A percentile compares a stretch with the other conserved stretches of the same genome.
These are phyloP conservation scores for Lordiphosa andalusiaca DNA, from an alignment of 2,888 invertebrate genomes.

Conservation along the genomic window DNA sequence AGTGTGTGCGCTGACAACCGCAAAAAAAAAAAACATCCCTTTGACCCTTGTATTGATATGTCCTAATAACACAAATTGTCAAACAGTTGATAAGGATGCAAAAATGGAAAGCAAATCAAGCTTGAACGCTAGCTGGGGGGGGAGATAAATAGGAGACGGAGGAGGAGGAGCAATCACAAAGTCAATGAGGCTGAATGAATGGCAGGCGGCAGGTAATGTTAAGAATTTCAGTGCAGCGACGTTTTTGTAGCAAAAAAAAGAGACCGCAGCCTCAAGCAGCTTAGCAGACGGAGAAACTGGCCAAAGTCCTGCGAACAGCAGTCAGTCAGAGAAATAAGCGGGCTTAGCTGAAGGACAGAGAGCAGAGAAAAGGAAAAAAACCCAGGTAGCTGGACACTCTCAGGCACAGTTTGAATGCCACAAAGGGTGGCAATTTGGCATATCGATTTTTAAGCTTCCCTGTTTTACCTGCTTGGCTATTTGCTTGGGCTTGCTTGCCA, in stretches of 20 bases:
- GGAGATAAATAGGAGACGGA: no score
- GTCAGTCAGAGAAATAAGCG: no score
- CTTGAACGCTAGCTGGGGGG: not conserved
- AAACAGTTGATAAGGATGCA: constrained; percentile 24
- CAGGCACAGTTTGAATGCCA: constrained; percentile 2
- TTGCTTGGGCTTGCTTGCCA: constrained; percentile 31
- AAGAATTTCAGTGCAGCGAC: constrained; percentile 30
- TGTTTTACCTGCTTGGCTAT: constrained; percentile 28
- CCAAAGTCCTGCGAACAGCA: constrained; percentile 15
- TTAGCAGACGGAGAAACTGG: constrained; percentile 2
- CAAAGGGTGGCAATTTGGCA: constrained; percentile 39
- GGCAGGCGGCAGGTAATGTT: constrained; percentile 16
- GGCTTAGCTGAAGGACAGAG: no score
- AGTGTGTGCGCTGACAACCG: constrained; percentile 38
- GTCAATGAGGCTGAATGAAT: not conserved
- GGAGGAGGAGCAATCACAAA: not conserved
- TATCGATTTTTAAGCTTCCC: constrained; percentile 44
- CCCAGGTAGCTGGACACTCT: no score
- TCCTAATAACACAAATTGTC: constrained; percentile 55
- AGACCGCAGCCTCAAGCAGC: constrained; percentile 26
- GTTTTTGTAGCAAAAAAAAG: constrained; percentile 14
- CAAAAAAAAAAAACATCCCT: constrained; percentile 22
- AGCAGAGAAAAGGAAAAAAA: no score
- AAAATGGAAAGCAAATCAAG: constrained; percentile 2
- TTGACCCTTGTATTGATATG: constrained; percentile 32